Base-by-base conservation (phyloP, 2,888 invertebrate species). In the Oxycera nigricornis region DNA sequence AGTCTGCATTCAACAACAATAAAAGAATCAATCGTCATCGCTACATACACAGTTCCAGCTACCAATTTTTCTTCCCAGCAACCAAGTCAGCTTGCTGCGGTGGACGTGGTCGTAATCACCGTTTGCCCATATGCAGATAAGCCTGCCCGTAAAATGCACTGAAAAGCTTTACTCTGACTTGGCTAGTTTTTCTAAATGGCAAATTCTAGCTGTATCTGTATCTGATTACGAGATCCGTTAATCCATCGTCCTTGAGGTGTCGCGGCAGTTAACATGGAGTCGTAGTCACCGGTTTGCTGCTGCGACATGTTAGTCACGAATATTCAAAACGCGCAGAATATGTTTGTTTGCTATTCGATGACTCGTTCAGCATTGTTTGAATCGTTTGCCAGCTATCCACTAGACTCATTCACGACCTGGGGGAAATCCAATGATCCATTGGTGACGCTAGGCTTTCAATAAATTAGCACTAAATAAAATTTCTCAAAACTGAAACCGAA, bases 171-270 rank as follows among this genome's bases (percentile, higher is more conserved):
- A 26, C 59, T 28, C 2, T 24, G 24, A 20, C 17, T 28, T 28
- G 30, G 50, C n/a, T 11, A 31, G 52, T 35, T 70, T n/a, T 55
- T 52, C 52, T 31, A 55, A 31, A 52, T 55, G 30, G 52, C 26
- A 46, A 55, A 70, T 70, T 14, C 22, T 52, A 70, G 31, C n/a
- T 55, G 55, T 70, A 70, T 52, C 35, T 70, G 31, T 70, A 70
- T 31, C 31, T 70, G 70, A 70, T 52, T 70, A 24, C 70, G 67
- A 73, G 67, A 75, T 73, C 75, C 75, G 75, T 75, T 75, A 75
- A 73, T 73, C 57, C 24, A 55, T 73, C 73, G 75, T 75, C 75
- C 75, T 75, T 75, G 75, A 70, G 41, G 55, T 73, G 73, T 73
- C 73, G 73, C 68, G 41, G 62, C 70, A 55, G 61, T 73, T 39